phyloP scores from a whole-genome alignment of 2,113 vertebrate species.

The Dasyurus viverrinus region DNA sequence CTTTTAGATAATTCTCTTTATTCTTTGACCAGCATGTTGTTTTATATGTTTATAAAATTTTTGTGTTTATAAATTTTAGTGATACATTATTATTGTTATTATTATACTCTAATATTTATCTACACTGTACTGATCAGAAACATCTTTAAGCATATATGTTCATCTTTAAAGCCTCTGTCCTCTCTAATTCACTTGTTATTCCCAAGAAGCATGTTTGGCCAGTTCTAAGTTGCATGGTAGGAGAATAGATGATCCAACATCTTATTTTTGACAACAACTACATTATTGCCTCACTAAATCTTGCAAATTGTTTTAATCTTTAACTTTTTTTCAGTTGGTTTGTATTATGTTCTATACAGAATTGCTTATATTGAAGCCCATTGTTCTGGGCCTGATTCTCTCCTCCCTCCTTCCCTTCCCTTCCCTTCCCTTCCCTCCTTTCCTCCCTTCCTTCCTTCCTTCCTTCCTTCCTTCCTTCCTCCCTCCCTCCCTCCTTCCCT shows the following conservation, averaged over 20 bases:
- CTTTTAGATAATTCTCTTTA: not conserved
- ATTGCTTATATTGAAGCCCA: not conserved
- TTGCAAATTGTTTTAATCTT: not conserved
- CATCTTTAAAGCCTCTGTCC: not conserved
- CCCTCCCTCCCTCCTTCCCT: too few species aligned
- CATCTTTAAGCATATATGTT: not conserved
- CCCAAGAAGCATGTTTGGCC: not conserved
- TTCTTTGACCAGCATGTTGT: not conserved
- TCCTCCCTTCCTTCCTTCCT: too few species aligned
- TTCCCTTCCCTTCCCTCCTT: too few species aligned
- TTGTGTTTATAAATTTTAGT: not conserved
- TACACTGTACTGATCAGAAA: not conserved
- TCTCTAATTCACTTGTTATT: not conserved
- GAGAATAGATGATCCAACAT: not conserved
- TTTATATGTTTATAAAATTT: not conserved
- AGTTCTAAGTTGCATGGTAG: not conserved
- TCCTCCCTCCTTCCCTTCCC: too few species aligned
- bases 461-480: too few species aligned
- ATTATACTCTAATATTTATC: not conserved
- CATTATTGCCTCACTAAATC: not conserved
- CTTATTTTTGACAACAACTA: not conserved
- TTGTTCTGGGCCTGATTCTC: too few species aligned
- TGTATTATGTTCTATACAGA: not conserved
- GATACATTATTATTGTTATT: not conserved
- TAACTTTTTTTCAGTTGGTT: not conserved